Conservation (phyloP, 2,113 vertebrate species). For the Pao palembangensis region DNA sequence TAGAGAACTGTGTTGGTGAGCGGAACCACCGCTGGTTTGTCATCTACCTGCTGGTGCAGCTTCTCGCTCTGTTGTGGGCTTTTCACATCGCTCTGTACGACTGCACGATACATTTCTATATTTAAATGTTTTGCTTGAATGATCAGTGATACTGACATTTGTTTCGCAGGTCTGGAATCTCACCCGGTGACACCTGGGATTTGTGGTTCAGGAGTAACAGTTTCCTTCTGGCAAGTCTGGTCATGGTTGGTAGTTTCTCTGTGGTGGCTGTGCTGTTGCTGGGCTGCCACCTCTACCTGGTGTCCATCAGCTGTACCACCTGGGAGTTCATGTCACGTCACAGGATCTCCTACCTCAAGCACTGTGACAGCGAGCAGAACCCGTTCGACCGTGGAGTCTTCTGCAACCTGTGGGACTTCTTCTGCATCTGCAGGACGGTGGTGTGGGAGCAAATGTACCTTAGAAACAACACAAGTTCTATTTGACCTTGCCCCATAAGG, state of each 20-base stretch:
- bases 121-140: too few relatives aligned
- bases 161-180: conserved; percentile 82
- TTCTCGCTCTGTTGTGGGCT: conserved; percentile 84
- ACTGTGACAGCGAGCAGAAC: conserved; percentile 75
- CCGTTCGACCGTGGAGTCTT: conserved; percentile 88
- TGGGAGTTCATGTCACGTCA: conserved; percentile 96
- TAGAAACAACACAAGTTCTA: conserved; percentile 44
- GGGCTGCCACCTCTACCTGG: conserved; percentile 86
- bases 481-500: conserved; percentile 47
- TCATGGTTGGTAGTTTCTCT: conserved; percentile 71
- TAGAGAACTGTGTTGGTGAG: conserved; percentile 93
- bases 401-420: conserved; percentile 88
- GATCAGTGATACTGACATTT: too few relatives aligned
- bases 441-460: conserved; percentile 84
- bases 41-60: conserved; percentile 83
- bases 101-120: background rate
- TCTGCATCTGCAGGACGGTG: conserved; percentile 81
- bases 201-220: conserved; percentile 78
- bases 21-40: conserved; percentile 90
- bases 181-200: conserved; percentile 69
- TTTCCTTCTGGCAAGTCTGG: conserved; percentile 78
- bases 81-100: conserved; percentile 83
- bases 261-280: conserved; percentile 79
- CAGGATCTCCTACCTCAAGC: conserved; percentile 86
- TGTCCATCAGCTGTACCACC: conserved; percentile 87